Conservation (phyloP, 1,140 invertebrate species). For the Drosophila rufa region DNA sequence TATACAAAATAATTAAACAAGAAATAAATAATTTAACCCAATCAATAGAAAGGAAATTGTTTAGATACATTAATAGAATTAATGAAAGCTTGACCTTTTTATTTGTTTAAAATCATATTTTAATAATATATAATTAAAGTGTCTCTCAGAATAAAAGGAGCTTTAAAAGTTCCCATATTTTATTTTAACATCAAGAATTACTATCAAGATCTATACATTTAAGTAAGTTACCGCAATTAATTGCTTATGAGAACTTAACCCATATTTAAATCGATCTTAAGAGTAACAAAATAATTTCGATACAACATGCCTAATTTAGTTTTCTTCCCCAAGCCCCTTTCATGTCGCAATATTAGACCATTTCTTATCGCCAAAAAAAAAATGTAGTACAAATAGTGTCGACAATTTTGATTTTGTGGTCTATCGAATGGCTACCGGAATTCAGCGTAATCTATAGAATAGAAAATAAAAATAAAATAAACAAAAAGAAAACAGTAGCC, state of each 20-base stretch:
- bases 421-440: constrained; percentile 65
- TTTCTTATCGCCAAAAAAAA: constrained; percentile 43
- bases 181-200: too few relatives aligned
- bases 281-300: background rate
- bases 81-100: too few relatives aligned
- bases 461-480: constrained; percentile 39
- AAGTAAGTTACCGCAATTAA: background rate
- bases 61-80: too few relatives aligned
- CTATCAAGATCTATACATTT: too few relatives aligned
- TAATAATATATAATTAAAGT: too few relatives aligned
- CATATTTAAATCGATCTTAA: background rate
- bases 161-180: too few relatives aligned
- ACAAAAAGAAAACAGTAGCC: constrained; percentile 70
- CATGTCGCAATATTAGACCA: constrained; percentile 3
- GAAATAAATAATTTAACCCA: too few relatives aligned
- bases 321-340: constrained; percentile 3
- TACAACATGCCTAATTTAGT: constrained; percentile 19
- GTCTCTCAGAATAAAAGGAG: too few relatives aligned
- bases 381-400: constrained; percentile 33
- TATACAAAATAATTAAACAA: background rate
- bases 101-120: too few relatives aligned
- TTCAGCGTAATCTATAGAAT: constrained; percentile 66
- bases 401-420: constrained; percentile 47
- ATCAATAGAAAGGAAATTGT: too few relatives aligned
- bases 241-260: background rate